Conservation (phyloP, 2,113 vertebrate genomes). For the Pholis gunnellus region DNA sequence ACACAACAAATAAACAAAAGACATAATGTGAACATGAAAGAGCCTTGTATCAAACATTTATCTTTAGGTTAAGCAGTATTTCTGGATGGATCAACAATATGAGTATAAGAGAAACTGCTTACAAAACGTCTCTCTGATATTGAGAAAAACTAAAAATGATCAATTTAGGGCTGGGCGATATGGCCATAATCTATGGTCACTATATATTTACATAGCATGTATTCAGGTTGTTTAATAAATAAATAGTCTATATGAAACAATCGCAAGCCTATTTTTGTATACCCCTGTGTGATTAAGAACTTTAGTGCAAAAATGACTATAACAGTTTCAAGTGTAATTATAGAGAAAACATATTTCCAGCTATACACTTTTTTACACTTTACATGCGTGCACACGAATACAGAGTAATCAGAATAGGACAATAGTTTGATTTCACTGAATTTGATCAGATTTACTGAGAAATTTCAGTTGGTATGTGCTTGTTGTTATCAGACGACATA, state of each 20-base stretch:
- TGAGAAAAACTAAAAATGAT: background rate
- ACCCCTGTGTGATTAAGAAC: no score
- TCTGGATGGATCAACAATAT: background rate
- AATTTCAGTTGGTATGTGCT: background rate
- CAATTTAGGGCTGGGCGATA: no score
- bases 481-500: background rate
- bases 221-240: no score
- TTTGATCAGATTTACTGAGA: background rate
- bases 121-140: background rate
- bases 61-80: conserved; percentile 4
- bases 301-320: no score
- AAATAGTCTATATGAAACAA: no score
- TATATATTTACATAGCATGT: no score
- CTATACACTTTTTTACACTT: background rate
- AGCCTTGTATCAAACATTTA: background rate
- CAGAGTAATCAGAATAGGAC: background rate
- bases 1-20: conserved; percentile 64
- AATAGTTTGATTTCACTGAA: background rate
- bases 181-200: no score
- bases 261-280: no score
- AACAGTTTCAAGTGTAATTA: background rate
- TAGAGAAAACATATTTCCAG: background rate
- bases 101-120: background rate
- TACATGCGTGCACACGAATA: background rate
- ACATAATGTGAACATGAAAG: conserved; percentile 48